A percentile compares a stretch with the other conserved stretches of the same genome.
phyloP scores from a whole-genome alignment of 2,113 vertebrate species.

The Sander lucioperca region DNA sequence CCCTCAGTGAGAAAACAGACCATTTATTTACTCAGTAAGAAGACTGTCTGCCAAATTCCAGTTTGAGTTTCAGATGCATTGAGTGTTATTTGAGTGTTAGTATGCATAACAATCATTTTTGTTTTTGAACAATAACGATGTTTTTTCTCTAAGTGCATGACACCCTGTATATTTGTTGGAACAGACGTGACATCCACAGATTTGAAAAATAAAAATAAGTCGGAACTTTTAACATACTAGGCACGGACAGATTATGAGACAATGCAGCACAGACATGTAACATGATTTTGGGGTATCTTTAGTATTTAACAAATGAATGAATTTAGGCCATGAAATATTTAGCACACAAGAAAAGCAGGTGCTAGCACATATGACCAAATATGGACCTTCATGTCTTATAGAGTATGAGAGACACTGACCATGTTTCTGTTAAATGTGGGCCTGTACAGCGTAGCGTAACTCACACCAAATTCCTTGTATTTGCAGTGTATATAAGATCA shows the following conservation, averaged over 20 bases:
- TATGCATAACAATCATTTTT: too few species aligned
- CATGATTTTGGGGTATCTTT: neutral
- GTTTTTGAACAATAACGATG: neutral
- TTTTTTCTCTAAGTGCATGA: too few species aligned
- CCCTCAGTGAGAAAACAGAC: too few species aligned
- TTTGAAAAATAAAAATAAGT: too few species aligned
- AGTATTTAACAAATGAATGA: conserved; percentile 9
- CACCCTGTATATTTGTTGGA: too few species aligned
- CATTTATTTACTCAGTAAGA: too few species aligned
- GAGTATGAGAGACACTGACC: neutral
- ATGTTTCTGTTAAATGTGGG: conserved; percentile 8
- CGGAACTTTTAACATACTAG: neutral
- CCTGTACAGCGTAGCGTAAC: neutral
- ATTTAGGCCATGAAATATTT: conserved; percentile 6
- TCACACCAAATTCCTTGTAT: neutral
- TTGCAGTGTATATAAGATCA: neutral
- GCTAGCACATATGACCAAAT: conserved; percentile 28
- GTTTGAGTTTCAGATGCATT: neutral
- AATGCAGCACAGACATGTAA: too few species aligned
- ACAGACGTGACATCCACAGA: too few species aligned
- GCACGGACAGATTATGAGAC: neutral
- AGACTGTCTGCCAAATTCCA: neutral
- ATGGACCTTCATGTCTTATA: conserved; percentile 20
- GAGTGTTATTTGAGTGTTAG: neutral
- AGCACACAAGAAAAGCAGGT: neutral